A percentile compares a stretch with the other conserved stretches of the same genome.
These are phyloP conservation scores for Morelia viridis DNA, from an alignment of 2,797 vertebrate species.

Conservation along the genomic window DNA sequence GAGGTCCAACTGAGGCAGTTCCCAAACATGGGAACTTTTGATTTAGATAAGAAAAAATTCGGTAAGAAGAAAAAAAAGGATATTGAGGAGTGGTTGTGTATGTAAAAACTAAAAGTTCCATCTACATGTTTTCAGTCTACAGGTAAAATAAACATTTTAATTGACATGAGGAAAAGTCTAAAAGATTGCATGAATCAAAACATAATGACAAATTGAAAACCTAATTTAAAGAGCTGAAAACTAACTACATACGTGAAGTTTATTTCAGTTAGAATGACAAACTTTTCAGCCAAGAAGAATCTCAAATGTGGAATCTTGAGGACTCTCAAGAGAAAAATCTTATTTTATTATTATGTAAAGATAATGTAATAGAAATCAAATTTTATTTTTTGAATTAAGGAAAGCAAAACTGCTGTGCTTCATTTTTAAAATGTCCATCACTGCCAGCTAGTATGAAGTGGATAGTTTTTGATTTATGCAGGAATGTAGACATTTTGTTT, in stretches of 20 bases:
- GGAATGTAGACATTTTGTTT: too few species aligned
- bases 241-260: too few species aligned
- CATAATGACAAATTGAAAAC: neutral
- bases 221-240: too few species aligned
- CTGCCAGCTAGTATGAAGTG: neutral
- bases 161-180: neutral
- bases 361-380: constrained; percentile 25
- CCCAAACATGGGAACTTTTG: neutral
- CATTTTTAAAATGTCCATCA: constrained; percentile 44
- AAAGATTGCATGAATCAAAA: neutral
- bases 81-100: neutral
- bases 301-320: too few species aligned
- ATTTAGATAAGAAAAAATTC: neutral
- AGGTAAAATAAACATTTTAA: neutral
- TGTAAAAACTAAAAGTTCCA: too few species aligned
- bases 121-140: too few species aligned
- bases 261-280: too few species aligned
- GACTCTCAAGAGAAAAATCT: neutral
- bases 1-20: neutral
- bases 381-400: constrained; percentile 35
- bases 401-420: constrained; percentile 30
- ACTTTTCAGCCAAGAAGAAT: too few species aligned
- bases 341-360: neutral
- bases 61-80: neutral
- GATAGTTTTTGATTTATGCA: neutral